These are phyloP conservation scores for Lophochroa leadbeateri DNA, from an alignment of 2,113 vertebrate species.

Conservation along the genomic window DNA sequence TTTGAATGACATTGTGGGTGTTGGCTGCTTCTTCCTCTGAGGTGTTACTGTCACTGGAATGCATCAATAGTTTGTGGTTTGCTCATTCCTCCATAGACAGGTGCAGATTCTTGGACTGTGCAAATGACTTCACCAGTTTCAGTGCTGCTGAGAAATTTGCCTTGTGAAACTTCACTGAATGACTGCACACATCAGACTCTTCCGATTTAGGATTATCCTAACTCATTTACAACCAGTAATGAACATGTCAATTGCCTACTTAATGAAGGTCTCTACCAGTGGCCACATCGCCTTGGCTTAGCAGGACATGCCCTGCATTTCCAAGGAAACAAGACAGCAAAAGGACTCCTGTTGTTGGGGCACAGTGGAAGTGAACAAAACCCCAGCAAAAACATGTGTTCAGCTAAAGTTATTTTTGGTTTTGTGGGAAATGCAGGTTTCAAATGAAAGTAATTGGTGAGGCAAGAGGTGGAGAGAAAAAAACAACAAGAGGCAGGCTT, in stretches of 20 bases:
- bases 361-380: not conserved
- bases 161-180: not conserved
- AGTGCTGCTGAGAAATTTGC: not conserved
- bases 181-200: not conserved
- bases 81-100: not conserved
- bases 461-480: not conserved
- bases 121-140: not conserved
- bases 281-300: not conserved
- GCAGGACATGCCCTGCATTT: not conserved
- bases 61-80: fast-evolving
- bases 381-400: not conserved
- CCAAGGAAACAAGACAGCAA: not conserved
- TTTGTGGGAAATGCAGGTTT: not conserved
- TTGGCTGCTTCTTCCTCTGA: not conserved
- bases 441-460: not conserved
- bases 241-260: not conserved
- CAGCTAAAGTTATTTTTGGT: not conserved
- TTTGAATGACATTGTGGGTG: not conserved
- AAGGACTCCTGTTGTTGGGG: not conserved
- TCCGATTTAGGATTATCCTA: not conserved
- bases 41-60: not conserved
- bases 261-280: not conserved
- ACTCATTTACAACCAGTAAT: not conserved
- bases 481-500: not conserved
- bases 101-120: not conserved